phyloP scores from a whole-genome alignment of 1,140 invertebrate species.

The Microvelia longipes region DNA sequence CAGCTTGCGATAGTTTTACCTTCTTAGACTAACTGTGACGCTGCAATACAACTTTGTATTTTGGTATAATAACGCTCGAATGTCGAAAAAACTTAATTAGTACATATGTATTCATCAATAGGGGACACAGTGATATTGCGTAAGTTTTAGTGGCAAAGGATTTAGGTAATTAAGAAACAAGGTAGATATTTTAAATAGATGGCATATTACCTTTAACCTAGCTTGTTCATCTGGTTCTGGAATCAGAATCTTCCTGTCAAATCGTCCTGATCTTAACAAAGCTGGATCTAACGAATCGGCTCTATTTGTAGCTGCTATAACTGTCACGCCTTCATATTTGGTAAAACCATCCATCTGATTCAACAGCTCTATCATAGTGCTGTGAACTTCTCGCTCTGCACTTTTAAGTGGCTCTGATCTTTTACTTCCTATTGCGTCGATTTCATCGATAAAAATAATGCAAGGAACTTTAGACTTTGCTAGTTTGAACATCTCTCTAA shows the following conservation, averaged over 20 bases:
- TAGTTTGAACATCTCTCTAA: conserved; percentile 19
- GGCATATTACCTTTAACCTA: conserved; percentile 48
- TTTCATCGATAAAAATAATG: conserved; percentile 18
- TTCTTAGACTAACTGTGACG: too few species aligned
- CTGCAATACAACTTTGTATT: too few species aligned
- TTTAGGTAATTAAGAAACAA: too few species aligned
- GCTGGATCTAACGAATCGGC: conserved; percentile 42
- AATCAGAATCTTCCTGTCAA: conserved; percentile 56
- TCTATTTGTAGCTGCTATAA: conserved; percentile 43
- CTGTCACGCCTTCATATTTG: conserved; percentile 31
- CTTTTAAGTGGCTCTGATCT: conserved; percentile 1
- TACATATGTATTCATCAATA: too few species aligned
- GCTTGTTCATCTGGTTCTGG: conserved; percentile 60
- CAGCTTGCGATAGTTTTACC: too few species aligned
- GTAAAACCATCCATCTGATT: conserved; percentile 23
- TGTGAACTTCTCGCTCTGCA: conserved; percentile 13
- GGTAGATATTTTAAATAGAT: too few species aligned
- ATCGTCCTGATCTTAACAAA: conserved; percentile 37
- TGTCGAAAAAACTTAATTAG: too few species aligned
- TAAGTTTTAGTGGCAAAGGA: too few species aligned
- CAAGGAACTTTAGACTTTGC: conserved; percentile 12
- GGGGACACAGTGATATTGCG: too few species aligned
- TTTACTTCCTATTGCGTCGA: conserved; percentile 15
- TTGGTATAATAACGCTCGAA: too few species aligned
- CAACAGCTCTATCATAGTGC: conserved; percentile 23